Evolutionary conservation across 2,113 vertebrate genomes (phyloP).

Genomic region (Pomatorhinus ruficollis): DNA sequence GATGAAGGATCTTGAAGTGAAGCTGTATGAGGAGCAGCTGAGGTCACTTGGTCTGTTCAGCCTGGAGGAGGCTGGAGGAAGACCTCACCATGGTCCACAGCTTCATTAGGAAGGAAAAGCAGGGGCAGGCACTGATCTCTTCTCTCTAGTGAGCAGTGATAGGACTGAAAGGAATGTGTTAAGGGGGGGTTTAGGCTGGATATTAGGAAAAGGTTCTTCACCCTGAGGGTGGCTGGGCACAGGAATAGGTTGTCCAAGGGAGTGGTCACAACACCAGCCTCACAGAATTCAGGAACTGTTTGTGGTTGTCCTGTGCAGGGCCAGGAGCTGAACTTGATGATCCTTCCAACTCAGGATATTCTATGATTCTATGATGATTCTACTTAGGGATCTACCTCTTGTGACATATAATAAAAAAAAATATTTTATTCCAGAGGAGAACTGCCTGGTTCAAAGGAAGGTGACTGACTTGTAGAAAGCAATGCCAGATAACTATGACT

Average conservation of each 20-base stretch:
- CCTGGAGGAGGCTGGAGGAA: not conserved
- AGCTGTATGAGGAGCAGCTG: not conserved
- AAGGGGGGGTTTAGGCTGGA: not conserved
- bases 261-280: not conserved
- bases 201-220: not conserved
- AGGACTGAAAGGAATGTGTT: not conserved
- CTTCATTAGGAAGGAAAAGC: not conserved
- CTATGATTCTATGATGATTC: not conserved
- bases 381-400: not conserved
- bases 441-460: not conserved
- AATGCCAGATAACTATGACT: not conserved
- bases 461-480: not conserved
- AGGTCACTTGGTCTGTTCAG: not conserved
- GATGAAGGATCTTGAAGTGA: not conserved
- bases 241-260: not conserved
- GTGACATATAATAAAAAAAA: not conserved
- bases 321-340: not conserved
- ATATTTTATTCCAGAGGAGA: not conserved
- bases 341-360: not conserved
- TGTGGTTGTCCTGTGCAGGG: not conserved
- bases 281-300: not conserved
- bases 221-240: too few relatives aligned
- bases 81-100: not conserved
- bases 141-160: not conserved
- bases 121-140: not conserved